These are phyloP conservation scores for Heterodera schachtii DNA, from an alignment of 1,140 invertebrate species.

Conservation along the genomic window DNA sequence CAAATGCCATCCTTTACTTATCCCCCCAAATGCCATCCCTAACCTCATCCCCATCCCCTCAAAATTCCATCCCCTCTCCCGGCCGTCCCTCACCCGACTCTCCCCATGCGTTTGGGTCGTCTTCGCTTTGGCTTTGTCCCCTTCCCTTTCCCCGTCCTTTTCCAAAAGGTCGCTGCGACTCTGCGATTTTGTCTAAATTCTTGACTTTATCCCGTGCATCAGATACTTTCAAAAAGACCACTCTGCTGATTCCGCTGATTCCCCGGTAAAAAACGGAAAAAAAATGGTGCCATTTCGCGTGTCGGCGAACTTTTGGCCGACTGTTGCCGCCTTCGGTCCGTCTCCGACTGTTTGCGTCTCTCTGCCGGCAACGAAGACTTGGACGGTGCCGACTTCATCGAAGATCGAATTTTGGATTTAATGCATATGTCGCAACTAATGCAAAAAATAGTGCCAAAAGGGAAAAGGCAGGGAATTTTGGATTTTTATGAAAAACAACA, in stretches of 20 bases:
- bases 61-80: background rate
- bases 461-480: background rate
- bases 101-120: background rate
- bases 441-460: background rate
- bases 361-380: slow-evolving; percentile 3
- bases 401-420: background rate
- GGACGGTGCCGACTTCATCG: slow-evolving; percentile 23
- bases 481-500: background rate
- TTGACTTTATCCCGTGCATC: background rate
- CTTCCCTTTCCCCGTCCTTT: slow-evolving; percentile 1
- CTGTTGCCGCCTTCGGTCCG: slow-evolving; percentile 12
- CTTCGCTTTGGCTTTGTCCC: slow-evolving; percentile 3
- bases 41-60: background rate
- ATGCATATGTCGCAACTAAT: background rate
- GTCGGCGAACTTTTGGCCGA: slow-evolving; percentile 30
- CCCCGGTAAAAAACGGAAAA: slow-evolving; percentile 30
- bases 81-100: background rate
- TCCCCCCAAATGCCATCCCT: background rate
- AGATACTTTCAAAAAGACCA: slow-evolving; percentile 1
- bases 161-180: background rate
- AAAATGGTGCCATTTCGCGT: slow-evolving; percentile 29
- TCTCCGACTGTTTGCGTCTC: slow-evolving; percentile 1
- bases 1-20: background rate
- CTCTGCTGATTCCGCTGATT: slow-evolving; percentile 19
- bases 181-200: background rate